These are phyloP conservation scores for Hypanus sabinus DNA, from an alignment of 2,113 vertebrate genomes.

Conservation along the genomic window DNA sequence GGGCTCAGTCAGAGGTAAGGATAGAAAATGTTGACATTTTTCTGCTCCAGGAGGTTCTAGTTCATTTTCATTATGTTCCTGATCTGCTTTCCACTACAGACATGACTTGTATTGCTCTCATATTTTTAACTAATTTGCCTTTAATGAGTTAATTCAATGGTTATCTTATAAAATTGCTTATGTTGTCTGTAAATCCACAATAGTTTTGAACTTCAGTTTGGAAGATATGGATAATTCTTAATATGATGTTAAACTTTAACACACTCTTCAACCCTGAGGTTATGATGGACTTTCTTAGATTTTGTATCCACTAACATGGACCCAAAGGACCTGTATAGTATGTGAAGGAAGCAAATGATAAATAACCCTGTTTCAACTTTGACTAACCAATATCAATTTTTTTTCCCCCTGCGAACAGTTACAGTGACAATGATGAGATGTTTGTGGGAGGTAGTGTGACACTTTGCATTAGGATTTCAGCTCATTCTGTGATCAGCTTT, in stretches of 20 bases:
- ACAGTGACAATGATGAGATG: not conserved
- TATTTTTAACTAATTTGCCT: not conserved
- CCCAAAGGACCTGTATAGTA: not conserved
- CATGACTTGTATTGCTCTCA: not conserved
- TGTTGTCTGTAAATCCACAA: not conserved
- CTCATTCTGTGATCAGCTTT: not conserved
- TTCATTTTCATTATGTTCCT: not conserved
- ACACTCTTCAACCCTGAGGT: not conserved
- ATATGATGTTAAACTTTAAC: not conserved
- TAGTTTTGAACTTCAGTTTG: not conserved
- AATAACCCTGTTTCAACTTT: not conserved
- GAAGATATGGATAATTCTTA: not conserved
- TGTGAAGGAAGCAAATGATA: not conserved
- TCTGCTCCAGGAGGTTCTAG: not conserved
- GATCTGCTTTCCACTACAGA: not conserved
- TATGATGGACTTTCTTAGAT: not conserved
- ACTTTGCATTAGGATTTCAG: not conserved
- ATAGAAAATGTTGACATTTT: not conserved
- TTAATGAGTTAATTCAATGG: not conserved
- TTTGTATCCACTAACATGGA: not conserved
- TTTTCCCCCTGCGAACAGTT: not conserved
- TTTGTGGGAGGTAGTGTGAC: not conserved
- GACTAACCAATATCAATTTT: not conserved
- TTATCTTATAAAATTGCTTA: not conserved
- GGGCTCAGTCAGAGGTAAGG: not conserved